phyloP scores from a whole-genome alignment of 1,140 invertebrate species.

The Hirudo medicinalis region DNA sequence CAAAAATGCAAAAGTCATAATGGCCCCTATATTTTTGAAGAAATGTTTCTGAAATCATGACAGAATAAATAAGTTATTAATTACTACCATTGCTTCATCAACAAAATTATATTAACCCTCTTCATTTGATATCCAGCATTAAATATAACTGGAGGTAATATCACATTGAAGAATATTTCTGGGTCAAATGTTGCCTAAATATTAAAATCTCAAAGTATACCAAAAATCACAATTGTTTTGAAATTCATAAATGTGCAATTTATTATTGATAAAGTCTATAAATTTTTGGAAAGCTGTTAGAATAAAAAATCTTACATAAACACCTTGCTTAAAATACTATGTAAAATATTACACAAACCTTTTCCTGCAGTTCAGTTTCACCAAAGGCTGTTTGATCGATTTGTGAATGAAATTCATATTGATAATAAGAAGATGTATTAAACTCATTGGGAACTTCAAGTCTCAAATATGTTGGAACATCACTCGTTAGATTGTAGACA shows the following conservation, averaged over 20 bases:
- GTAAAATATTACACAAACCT: neutral
- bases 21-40: slow-evolving; percentile 90
- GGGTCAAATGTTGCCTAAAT: slow-evolving; percentile 84
- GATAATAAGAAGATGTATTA: too few relatives aligned
- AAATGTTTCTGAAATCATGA: slow-evolving; percentile 72
- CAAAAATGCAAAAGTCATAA: slow-evolving; percentile 86
- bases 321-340: neutral
- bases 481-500: neutral
- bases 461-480: too few relatives aligned
- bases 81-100: neutral
- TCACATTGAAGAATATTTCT: slow-evolving; percentile 97
- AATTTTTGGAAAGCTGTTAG: neutral
- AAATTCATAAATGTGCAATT: neutral
- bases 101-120: slow-evolving; percentile 53
- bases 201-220: slow-evolving; percentile 30
- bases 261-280: neutral
- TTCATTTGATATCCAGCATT: slow-evolving; percentile 94
- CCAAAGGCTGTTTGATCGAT: neutral
- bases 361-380: slow-evolving; percentile 4
- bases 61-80: neutral
- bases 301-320: neutral
- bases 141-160: slow-evolving; percentile 94
- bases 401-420: too few relatives aligned
- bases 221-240: slow-evolving; percentile 15
- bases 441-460: too few relatives aligned